Conservation (phyloP, 37 sponge, comb jelly and placozoan genomes). For the Corticium candelabrum region DNA sequence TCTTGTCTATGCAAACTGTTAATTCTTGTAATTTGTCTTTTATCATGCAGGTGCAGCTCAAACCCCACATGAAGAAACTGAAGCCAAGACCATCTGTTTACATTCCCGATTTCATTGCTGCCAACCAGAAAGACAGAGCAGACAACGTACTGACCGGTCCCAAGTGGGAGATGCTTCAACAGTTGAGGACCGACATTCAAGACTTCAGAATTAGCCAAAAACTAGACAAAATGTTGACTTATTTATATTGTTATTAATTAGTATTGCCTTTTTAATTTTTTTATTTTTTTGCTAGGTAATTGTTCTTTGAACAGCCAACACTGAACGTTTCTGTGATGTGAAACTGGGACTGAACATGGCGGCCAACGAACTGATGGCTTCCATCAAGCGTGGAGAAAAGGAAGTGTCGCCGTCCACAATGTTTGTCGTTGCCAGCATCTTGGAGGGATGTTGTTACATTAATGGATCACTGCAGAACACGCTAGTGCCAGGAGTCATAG, state of each 20-base stretch:
- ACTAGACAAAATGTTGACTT: constrained; percentile 59
- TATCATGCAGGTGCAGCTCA: constrained; percentile 62
- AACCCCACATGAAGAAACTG: constrained; percentile 47
- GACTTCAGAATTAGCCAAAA: constrained; percentile 69
- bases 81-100: constrained; percentile 78
- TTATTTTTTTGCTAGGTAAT: constrained; percentile 64
- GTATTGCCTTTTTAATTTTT: neutral
- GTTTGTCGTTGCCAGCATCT: constrained; percentile 76
- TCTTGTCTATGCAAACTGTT: too few species aligned
- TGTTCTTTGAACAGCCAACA: constrained; percentile 86
- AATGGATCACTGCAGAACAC: constrained; percentile 90
- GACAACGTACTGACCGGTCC: constrained; percentile 70
- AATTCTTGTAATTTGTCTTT: too few species aligned
- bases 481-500: constrained; percentile 76
- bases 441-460: constrained; percentile 80
- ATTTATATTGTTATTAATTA: neutral
- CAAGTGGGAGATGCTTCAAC: constrained; percentile 71
- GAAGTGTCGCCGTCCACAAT: constrained; percentile 86
- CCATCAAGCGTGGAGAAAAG: constrained; percentile 38
- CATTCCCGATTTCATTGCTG: constrained; percentile 83
- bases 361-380: constrained; percentile 49
- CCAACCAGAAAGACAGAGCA: constrained; percentile 73
- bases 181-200: constrained; percentile 60
- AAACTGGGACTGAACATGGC: constrained; percentile 56
- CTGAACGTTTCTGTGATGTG: constrained; percentile 83